Conservation (phyloP, 2,113 vertebrate genomes). For the Sphyrna mokarran region DNA sequence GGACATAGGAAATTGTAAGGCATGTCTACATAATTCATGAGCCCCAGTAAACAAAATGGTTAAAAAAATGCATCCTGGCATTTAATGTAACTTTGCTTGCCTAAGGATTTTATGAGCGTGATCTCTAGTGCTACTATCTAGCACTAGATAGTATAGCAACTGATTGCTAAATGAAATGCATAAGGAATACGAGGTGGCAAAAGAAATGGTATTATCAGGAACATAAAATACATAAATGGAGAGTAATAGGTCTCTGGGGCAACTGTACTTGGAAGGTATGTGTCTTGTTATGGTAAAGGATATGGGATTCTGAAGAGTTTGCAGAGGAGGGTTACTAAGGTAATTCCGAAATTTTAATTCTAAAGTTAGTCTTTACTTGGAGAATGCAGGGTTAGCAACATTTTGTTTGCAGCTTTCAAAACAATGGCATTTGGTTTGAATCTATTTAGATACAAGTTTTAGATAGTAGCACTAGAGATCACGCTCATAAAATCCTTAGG, state of each 20-base stretch:
- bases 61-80: not conserved
- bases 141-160: too few species aligned
- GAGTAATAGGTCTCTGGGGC: not conserved
- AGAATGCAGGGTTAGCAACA: not conserved
- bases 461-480: not conserved
- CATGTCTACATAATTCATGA: not conserved
- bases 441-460: not conserved
- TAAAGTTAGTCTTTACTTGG: not conserved
- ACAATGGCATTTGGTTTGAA: not conserved
- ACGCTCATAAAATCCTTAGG: not conserved
- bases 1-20: not conserved
- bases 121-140: not conserved
- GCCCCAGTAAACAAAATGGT: not conserved
- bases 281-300: not conserved
- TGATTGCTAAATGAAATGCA: not conserved
- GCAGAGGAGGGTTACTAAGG: not conserved
- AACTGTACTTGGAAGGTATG: not conserved
- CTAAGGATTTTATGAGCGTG: not conserved
- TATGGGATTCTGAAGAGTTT: not conserved
- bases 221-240: not conserved
- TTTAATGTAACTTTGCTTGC: not conserved
- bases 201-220: not conserved
- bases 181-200: not conserved
- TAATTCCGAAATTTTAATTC: not conserved
- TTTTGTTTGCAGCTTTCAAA: not conserved